Percentiles rank a stretch among this genome's conserved stretches.
Evolutionary conservation across 2,888 invertebrate species (phyloP).

Genomic region (Xestobium rufovillosum): DNA sequence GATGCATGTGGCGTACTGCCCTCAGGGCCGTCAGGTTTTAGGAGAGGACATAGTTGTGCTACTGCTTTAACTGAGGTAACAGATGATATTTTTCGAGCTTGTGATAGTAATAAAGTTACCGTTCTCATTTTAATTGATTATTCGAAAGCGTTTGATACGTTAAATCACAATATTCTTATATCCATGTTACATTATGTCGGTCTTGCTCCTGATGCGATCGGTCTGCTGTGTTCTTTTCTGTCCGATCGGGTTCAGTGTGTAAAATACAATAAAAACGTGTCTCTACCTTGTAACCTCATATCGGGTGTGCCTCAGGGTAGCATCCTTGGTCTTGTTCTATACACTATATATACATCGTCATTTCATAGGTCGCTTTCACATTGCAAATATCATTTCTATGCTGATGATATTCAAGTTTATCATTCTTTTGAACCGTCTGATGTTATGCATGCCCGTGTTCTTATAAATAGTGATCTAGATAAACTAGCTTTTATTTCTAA

Average conservation of each 20-base stretch:
- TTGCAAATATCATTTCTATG: slow-evolving; percentile 2
- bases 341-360: background rate
- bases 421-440: no score
- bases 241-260: background rate
- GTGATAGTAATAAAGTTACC: background rate
- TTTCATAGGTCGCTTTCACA: background rate
- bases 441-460: no score
- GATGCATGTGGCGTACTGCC: background rate
- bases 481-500: no score
- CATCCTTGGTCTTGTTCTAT: background rate
- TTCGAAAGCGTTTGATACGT: background rate
- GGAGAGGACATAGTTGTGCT: background rate
- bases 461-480: no score
- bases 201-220: background rate
- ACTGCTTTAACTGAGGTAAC: slow-evolving; percentile 1
- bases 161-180: background rate
- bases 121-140: background rate
- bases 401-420: no score
- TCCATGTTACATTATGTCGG: background rate
- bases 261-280: background rate
- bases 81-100: background rate
- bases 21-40: background rate
- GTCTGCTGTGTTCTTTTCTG: background rate
- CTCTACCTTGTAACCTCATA: background rate
- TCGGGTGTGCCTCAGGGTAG: slow-evolving; percentile 1